Evolutionary conservation across 1,140 invertebrate genomes (phyloP).

Genomic region (Cryptotermes secundus): DNA sequence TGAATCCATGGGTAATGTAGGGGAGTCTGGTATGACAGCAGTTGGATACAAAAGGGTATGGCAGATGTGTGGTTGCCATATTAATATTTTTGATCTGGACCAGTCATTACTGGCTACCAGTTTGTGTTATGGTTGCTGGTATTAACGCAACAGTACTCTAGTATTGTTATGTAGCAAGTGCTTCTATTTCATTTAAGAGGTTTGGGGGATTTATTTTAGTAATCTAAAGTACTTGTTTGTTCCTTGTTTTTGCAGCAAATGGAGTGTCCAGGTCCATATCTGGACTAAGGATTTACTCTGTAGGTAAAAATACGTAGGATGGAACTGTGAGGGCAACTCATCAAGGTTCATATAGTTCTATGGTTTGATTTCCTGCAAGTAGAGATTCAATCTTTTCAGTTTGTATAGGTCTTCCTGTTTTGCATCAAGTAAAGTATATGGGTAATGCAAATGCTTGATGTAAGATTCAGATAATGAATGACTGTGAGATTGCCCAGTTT

Average conservation of each 20-base stretch:
- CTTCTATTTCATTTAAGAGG: not conserved
- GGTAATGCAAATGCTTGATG: not conserved
- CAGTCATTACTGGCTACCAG: too few species aligned
- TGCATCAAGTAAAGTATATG: not conserved
- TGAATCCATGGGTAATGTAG: too few species aligned
- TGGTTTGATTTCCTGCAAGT: not conserved
- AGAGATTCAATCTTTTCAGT: not conserved
- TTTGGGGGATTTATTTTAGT: constrained; percentile 26
- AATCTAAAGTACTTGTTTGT: constrained; percentile 36
- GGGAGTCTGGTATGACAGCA: too few species aligned
- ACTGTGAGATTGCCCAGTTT: not conserved
- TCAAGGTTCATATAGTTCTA: not conserved
- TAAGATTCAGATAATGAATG: not conserved
- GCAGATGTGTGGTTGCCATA: too few species aligned
- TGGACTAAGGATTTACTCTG: constrained; percentile 49
- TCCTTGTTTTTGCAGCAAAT: constrained; percentile 48
- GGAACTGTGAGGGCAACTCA: constrained; percentile 25
- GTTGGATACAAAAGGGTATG: too few species aligned
- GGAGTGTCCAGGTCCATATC: constrained; percentile 49
- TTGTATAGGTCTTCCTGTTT: not conserved
- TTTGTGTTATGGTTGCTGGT: not conserved
- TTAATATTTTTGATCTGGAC: too few species aligned
- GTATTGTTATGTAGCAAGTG: not conserved
- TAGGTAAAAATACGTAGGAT: constrained; percentile 45
- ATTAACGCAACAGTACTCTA: not conserved